Percentiles rank a stretch among this genome's conserved stretches.
phyloP scores from a whole-genome alignment of 2,797 vertebrate genomes.

The Argentina silus region DNA sequence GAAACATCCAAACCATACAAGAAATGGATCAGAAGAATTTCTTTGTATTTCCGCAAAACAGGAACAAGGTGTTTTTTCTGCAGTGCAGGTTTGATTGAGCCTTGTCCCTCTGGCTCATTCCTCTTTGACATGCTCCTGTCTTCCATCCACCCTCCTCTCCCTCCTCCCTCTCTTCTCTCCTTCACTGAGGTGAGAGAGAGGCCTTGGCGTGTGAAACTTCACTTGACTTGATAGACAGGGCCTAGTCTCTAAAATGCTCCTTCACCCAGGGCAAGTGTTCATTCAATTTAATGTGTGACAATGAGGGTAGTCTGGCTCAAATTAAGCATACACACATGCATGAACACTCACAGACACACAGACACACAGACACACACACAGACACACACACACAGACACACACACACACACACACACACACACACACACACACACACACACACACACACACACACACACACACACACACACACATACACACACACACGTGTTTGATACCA shows the following conservation, averaged over 20 bases:
- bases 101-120: conserved; percentile 13
- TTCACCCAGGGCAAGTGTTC: conserved; percentile 47
- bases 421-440: not conserved
- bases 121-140: conserved; percentile 18
- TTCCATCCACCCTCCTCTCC: not conserved
- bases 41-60: too few species aligned
- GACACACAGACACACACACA: not conserved
- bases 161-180: conserved; percentile 3
- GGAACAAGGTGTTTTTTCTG: not conserved
- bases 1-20: too few species aligned
- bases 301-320: conserved; percentile 66
- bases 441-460: conserved; percentile 15
- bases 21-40: too few species aligned
- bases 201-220: conserved; percentile 47
- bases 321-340: conserved; percentile 59
- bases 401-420: not conserved
- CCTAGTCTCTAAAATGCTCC: conserved; percentile 47
- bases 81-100: not conserved
- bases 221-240: conserved; percentile 46
- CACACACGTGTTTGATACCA: conserved; percentile 22
- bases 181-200: conserved; percentile 27
- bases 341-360: conserved; percentile 21
- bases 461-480: not conserved
- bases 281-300: conserved; percentile 65
- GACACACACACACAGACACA: not conserved